A percentile compares a stretch with the other conserved stretches of the same genome.
phyloP scores from a whole-genome alignment of 2,797 vertebrate species.

The Hyperoplus immaculatus region DNA sequence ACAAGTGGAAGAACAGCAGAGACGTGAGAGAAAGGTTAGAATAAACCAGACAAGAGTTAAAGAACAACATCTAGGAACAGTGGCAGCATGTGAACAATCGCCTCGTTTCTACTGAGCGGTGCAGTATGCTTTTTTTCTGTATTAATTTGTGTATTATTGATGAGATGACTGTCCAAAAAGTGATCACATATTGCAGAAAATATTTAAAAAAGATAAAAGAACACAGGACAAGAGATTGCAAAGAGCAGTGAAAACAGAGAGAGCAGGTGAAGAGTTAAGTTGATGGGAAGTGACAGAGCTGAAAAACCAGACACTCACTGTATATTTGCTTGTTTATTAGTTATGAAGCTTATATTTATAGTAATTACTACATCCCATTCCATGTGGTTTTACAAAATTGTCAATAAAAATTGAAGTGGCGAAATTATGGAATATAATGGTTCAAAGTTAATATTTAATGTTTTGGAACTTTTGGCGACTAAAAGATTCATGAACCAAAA shows the following conservation, averaged over 20 bases:
- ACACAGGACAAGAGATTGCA: neutral
- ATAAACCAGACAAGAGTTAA: slow-evolving; percentile 3
- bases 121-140: too few species aligned
- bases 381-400: too few species aligned
- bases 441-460: neutral
- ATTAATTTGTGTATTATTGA: too few species aligned
- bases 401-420: neutral
- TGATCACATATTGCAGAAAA: too few species aligned
- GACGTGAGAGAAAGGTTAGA: slow-evolving; percentile 41
- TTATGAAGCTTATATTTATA: too few species aligned
- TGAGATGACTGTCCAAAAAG: too few species aligned
- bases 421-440: too few species aligned
- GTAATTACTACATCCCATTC: too few species aligned
- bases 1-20: slow-evolving; percentile 25
- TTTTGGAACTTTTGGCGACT: neutral
- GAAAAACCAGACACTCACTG: too few species aligned
- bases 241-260: neutral
- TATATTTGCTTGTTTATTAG: too few species aligned
- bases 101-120: too few species aligned
- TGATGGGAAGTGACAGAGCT: neutral
- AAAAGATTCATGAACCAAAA: neutral
- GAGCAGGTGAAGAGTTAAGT: slow-evolving; percentile 5
- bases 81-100: neutral
- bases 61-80: neutral
- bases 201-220: too few species aligned